Percentiles rank a stretch among this genome's conserved stretches.
phyloP scores from a whole-genome alignment of 2,113 vertebrate species.

The Meles meles region DNA sequence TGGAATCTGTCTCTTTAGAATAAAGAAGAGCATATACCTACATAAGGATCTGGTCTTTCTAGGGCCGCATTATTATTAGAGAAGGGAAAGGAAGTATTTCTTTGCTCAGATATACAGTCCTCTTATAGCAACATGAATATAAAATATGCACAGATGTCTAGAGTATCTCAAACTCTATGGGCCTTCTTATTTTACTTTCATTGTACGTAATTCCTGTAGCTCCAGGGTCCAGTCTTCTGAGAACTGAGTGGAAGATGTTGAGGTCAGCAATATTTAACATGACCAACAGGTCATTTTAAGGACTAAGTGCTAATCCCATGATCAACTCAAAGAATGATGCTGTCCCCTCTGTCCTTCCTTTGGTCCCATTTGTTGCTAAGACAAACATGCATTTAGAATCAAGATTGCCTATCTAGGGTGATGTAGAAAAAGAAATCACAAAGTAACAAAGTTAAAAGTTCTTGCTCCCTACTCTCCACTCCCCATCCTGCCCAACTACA shows the following conservation, averaged over 20 bases:
- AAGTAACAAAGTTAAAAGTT: slow-evolving; percentile 3
- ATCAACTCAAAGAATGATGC: background rate
- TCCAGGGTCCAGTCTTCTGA: background rate
- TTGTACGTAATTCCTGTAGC: background rate
- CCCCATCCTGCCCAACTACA: slow-evolving; percentile 58
- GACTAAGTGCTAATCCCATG: background rate
- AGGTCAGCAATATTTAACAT: background rate
- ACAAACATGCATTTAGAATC: background rate
- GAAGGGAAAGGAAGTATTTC: rapidly evolving
- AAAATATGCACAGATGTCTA: background rate
- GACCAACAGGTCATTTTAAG: background rate
- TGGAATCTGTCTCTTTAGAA: background rate
- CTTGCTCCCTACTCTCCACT: background rate
- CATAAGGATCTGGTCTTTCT: background rate
- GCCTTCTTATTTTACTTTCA: background rate
- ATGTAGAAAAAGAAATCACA: slow-evolving; percentile 31
- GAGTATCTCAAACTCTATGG: background rate
- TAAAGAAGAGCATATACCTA: background rate
- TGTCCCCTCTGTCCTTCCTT: background rate
- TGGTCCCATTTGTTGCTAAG: background rate
- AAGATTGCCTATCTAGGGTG: background rate
- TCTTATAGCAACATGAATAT: background rate
- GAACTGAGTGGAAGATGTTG: background rate
- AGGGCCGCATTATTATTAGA: background rate
- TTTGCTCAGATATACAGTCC: background rate